Percentiles rank a stretch among this genome's conserved stretches.
These are phyloP conservation scores for Oncorhynchus tshawytscha DNA, from an alignment of 2,113 vertebrate species.

Conservation along the genomic window DNA sequence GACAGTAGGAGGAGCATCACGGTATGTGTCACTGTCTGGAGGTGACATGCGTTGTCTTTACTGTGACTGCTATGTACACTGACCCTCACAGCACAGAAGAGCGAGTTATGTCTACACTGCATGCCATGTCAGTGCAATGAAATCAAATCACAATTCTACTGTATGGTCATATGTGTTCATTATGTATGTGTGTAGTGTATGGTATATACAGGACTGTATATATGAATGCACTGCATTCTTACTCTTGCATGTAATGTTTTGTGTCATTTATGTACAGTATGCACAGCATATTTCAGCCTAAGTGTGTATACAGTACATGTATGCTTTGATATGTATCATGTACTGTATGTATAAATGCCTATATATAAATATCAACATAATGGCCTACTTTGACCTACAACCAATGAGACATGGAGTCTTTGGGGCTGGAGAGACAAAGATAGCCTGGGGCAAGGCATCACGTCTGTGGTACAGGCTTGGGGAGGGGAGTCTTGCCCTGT, in stretches of 20 bases:
- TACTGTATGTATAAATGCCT: not conserved
- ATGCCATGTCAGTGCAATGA: not conserved
- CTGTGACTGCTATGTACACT: not conserved
- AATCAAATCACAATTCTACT: not conserved
- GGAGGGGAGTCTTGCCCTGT: too few species aligned
- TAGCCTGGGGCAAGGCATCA: slow-evolving; percentile 15
- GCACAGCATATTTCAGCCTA: too few species aligned
- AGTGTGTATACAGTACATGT: not conserved
- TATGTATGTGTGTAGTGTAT: not conserved
- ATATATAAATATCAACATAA: too few species aligned
- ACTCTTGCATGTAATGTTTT: too few species aligned
- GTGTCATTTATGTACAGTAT: too few species aligned
- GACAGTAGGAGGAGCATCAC: not conserved
- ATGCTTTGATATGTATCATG: not conserved
- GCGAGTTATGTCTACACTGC: not conserved
- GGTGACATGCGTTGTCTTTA: not conserved
- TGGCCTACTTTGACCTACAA: too few species aligned
- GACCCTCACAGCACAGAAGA: not conserved
- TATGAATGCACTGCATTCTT: not conserved
- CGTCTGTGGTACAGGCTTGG: slow-evolving; percentile 16
- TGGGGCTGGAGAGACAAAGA: slow-evolving; percentile 41
- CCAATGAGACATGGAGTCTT: too few species aligned
- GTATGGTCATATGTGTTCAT: too few species aligned
- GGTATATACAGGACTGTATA: not conserved
- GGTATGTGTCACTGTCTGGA: not conserved